phyloP scores from a whole-genome alignment of 2,888 invertebrate species.

The Cheilosia impressa region DNA sequence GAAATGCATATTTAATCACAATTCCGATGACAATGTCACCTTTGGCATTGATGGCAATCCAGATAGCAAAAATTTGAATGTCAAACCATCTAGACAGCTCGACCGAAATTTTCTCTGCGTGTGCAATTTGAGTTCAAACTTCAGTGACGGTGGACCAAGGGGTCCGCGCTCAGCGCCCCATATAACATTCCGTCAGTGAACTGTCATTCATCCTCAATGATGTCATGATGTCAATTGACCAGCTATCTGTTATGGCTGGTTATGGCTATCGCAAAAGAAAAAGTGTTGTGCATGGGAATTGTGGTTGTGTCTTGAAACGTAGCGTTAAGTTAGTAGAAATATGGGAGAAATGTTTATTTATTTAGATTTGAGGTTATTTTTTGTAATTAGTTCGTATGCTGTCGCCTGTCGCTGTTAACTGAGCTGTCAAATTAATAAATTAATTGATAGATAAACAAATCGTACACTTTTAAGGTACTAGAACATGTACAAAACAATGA shows the following conservation, averaged over 20 bases:
- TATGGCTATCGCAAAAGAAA: conserved; percentile 3
- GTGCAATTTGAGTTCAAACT: conserved; percentile 80
- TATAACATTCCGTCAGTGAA: conserved; percentile 81
- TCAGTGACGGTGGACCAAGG: conserved; percentile 76
- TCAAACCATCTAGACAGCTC: conserved; percentile 31
- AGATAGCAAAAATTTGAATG: conserved; percentile 28
- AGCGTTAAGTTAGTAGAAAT: conserved; percentile 39
- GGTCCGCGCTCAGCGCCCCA: conserved; percentile 82
- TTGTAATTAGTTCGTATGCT: too few relatives aligned
- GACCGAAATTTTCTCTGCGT: conserved; percentile 79
- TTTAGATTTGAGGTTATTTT: not conserved
- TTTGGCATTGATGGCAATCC: conserved; percentile 56
- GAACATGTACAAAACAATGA: too few relatives aligned
- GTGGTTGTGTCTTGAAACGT: conserved; percentile 67
- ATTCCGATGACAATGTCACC: conserved; percentile 81
- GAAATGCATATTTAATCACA: conserved; percentile 80
- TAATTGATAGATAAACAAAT: too few relatives aligned
- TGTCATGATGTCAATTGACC: not conserved
- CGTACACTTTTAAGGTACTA: too few relatives aligned
- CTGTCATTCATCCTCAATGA: conserved; percentile 2
- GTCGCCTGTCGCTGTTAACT: too few relatives aligned
- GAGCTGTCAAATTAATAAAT: too few relatives aligned
- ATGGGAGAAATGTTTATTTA: not conserved
- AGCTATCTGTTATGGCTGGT: too few relatives aligned
- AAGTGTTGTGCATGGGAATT: conserved; percentile 65